phyloP scores from a whole-genome alignment of 1,140 invertebrate species.

The Macrostomum lignano region DNA sequence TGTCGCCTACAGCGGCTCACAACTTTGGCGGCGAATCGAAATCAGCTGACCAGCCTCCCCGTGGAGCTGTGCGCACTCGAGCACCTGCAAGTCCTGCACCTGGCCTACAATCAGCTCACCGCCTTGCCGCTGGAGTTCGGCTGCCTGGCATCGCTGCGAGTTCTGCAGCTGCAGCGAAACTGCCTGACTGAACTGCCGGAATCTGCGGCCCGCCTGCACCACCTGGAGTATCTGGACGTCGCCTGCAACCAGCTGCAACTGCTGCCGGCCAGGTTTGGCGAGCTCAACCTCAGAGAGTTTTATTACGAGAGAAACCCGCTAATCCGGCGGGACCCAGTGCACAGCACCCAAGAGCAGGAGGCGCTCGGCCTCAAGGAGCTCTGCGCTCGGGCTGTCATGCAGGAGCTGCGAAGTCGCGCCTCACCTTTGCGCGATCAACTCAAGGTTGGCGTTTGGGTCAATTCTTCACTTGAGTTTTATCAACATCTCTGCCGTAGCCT shows the following conservation, averaged over 20 bases:
- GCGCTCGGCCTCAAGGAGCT: constrained; percentile 24
- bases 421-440: no score
- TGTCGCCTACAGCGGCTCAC: no score
- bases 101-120: no score
- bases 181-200: constrained; percentile 22
- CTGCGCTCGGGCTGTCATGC: no score
- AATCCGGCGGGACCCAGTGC: constrained; percentile 18
- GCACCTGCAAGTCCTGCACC: constrained; percentile 15
- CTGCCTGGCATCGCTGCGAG: constrained; percentile 19
- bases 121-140: constrained; percentile 23
- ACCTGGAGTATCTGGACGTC: neutral
- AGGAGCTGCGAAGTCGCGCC: no score
- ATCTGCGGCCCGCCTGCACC: neutral
- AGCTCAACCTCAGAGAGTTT: constrained; percentile 17
- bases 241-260: neutral
- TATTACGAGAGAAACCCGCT: constrained; percentile 24
- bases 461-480: no score
- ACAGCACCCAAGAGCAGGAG: constrained; percentile 25
- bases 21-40: no score
- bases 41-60: no score
- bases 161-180: constrained; percentile 25
- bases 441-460: no score
- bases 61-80: constrained; percentile 19
- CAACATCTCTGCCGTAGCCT: no score
- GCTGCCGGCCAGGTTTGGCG: constrained; percentile 10